phyloP scores from a whole-genome alignment of 2,888 invertebrate species.

The Scaptomyza reducta region DNA sequence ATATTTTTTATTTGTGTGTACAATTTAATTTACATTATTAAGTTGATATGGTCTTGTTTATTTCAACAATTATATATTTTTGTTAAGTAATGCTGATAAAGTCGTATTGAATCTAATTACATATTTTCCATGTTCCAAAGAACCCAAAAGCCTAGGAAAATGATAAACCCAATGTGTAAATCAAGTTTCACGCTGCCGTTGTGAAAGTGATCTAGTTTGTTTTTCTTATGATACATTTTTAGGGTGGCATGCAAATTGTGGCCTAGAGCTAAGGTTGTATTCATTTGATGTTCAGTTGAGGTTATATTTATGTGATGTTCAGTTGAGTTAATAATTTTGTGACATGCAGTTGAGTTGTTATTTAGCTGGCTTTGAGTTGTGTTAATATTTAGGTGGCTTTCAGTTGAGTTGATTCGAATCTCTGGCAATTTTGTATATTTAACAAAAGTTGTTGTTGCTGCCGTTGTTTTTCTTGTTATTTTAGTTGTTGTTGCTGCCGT shows the following conservation, averaged over 20 bases:
- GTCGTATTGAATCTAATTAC: background rate
- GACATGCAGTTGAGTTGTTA: background rate
- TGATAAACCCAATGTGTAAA: background rate
- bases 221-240: background rate
- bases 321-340: background rate
- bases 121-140: background rate
- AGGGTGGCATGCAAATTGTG: slow-evolving; percentile 1
- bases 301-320: background rate
- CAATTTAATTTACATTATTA: background rate
- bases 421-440: background rate
- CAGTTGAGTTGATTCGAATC: background rate
- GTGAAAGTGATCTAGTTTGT: background rate
- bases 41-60: background rate
- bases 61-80: background rate
- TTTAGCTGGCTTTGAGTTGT: background rate
- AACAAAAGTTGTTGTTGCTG: background rate
- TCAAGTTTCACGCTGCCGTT: background rate
- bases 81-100: background rate
- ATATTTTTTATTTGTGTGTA: background rate
- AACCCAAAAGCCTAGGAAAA: background rate
- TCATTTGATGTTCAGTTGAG: background rate
- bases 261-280: background rate
- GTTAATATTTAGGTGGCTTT: background rate
- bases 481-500: background rate
- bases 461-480: background rate